Percentiles rank a stretch among this genome's conserved stretches.
Conservation (phyloP, 2,888 invertebrate species). For the Poecilus cupreus region DNA sequence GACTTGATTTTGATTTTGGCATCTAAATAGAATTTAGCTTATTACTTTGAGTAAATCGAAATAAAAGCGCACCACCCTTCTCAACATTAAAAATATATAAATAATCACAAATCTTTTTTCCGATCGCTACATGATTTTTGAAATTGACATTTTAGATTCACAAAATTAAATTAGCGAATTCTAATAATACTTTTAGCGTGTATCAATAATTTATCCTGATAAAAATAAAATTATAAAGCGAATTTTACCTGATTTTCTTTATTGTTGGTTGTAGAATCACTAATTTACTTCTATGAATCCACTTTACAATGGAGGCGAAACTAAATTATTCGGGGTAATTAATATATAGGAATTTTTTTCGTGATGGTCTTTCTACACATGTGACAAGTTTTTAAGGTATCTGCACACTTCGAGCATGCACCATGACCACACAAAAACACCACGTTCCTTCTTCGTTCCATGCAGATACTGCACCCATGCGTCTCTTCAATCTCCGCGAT, state of each 20-base stretch:
- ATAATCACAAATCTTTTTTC: constrained; percentile 27
- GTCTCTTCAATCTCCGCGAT: constrained; percentile 92
- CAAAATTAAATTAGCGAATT: constrained; percentile 42
- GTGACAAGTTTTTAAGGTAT: constrained; percentile 88
- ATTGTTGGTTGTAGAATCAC: constrained; percentile 38
- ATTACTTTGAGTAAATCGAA: not conserved
- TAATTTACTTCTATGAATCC: constrained; percentile 37
- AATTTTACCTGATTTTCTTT: constrained; percentile 24
- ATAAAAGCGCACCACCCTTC: constrained; percentile 23
- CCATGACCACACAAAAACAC: constrained; percentile 93
- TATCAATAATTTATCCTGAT: not conserved
- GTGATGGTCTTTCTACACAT: constrained; percentile 88
- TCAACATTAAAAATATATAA: not conserved
- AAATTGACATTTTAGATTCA: constrained; percentile 15
- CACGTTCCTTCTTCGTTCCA: constrained; percentile 88
- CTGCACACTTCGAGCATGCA: constrained; percentile 87
- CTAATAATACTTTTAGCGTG: constrained; percentile 10
- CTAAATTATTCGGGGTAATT: constrained; percentile 57
- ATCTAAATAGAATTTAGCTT: constrained; percentile 19
- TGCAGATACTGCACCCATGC: constrained; percentile 90
- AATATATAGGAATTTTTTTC: constrained; percentile 79
- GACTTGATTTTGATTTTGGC: constrained; percentile 52
- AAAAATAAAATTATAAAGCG: constrained; percentile 4
- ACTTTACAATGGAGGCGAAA: constrained; percentile 23
- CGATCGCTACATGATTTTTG: not conserved